Conservation (phyloP, 2,888 invertebrate genomes). For the Eupithecia insigniata region DNA sequence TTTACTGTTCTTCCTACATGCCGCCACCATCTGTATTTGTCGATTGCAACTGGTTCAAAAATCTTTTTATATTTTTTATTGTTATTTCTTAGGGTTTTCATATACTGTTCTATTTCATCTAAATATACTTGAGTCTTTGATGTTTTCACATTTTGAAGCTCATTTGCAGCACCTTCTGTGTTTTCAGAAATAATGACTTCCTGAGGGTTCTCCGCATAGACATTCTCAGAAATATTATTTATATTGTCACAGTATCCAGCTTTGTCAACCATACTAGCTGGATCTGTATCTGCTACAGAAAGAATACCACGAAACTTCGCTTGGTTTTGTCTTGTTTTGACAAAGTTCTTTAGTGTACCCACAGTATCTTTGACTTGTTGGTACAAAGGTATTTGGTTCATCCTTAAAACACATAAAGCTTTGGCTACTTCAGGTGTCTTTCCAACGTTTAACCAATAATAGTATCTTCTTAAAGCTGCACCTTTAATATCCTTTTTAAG, state of each 20-base stretch:
- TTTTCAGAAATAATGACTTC: not conserved
- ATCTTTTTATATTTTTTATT: not conserved
- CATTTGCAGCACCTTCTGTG: not conserved
- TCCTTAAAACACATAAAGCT: not conserved
- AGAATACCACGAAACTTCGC: too few species aligned
- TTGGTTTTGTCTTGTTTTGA: not conserved
- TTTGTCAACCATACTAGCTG: not conserved
- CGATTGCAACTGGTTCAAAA: not conserved
- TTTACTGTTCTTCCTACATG: not conserved
- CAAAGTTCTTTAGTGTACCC: not conserved
- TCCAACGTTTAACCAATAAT: slow-evolving; percentile 4
- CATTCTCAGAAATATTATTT: not conserved
- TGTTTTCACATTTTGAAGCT: not conserved
- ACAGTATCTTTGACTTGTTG: not conserved
- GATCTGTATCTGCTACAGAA: not conserved
- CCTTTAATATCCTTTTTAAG: not conserved
- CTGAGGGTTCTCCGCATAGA: too few species aligned
- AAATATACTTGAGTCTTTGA: not conserved
- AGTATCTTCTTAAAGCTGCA: slow-evolving; percentile 2
- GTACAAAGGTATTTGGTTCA: not conserved
- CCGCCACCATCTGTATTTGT: slow-evolving; percentile 3
- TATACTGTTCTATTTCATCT: not conserved
- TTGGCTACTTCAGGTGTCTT: slow-evolving; percentile 1
- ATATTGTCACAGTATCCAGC: not conserved
- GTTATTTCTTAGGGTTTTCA: not conserved